Base-by-base conservation (phyloP, 2,888 invertebrate genomes). In the Torymus aiolomorphi region DNA sequence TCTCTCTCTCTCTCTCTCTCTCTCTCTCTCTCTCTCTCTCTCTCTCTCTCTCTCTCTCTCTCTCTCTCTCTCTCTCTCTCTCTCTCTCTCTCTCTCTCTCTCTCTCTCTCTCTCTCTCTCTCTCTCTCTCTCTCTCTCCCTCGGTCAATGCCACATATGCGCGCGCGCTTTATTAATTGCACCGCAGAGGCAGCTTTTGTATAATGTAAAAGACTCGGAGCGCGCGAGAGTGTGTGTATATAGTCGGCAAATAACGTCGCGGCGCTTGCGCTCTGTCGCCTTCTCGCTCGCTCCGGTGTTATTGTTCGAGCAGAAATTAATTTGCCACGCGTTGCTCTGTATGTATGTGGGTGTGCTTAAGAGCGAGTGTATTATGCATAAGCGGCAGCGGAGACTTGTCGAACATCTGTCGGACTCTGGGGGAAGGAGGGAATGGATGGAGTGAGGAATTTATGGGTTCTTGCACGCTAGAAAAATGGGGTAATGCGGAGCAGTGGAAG, bases 151-250 rank as follows among this genome's bases (percentile, higher is more conserved):
- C 20, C 20, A 20, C 20, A 8, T 8, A 8, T 3, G 31, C 31
- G 8, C 8, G 31, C 2, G 49, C 31, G 24, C 24, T 77, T 71
- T 77, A 71, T 77, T 77, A 77, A 72, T 77, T 77, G 71, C 24
- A 59, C 63, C 13, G 13, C 51, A 24, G n/a, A n/a, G 12, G 56
- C 14, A 20, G 56, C 63, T 71, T 71, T 71, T 31, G 31, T 31
- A 31, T 31, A 31, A 31, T 1, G 57, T 51, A 77, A 77, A 67
- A 18, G 20, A 77, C 71, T 72, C n/a, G 42, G n/a, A n/a, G 18
- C 63, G 42, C 54, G 56, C 51, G 31, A 31, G 31, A 31, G 4
- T 31, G 8, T 24, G 24, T 31, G 8, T 31, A 31, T 31, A 31
- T 31, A 51, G 57, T 18, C 24, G 12, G 61, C 49, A 57, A 51